Percentiles rank a stretch among this genome's conserved stretches.
Evolutionary conservation across 2,113 vertebrate species (phyloP).

Genomic region (Cygnus buccinator): DNA sequence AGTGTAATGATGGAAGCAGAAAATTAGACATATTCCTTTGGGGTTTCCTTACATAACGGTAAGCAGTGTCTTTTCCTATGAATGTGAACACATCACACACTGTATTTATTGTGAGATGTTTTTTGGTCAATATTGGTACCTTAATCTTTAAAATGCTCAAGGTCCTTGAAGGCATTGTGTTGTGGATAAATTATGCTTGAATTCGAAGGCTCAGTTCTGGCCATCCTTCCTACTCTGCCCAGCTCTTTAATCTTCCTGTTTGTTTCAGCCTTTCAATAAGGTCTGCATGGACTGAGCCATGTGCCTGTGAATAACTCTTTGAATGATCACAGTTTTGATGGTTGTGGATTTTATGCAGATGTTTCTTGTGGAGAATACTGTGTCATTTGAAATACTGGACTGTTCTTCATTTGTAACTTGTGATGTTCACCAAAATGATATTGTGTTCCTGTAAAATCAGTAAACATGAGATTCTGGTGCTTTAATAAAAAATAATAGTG

Average conservation of each 20-base stretch:
- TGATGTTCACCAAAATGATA: conserved; percentile 40
- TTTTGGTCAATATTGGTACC: background rate
- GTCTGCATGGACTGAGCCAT: background rate
- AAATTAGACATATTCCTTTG: background rate
- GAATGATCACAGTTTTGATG: background rate
- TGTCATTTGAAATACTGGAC: background rate
- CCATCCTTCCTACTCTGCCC: background rate
- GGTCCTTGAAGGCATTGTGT: background rate
- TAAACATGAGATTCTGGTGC: conserved; percentile 29
- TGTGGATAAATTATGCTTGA: background rate
- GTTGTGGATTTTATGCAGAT: background rate
- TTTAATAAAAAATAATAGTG: conserved; percentile 63
- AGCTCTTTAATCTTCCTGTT: background rate
- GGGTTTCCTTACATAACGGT: background rate
- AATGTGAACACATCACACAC: background rate
- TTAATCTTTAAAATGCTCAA: background rate
- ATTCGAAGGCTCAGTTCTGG: background rate
- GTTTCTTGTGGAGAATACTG: background rate
- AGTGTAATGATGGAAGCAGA: background rate
- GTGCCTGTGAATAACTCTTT: background rate
- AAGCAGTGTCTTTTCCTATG: background rate
- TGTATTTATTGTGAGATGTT: background rate
- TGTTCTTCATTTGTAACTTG: conserved; percentile 1
- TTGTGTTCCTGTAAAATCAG: background rate
- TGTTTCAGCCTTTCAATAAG: background rate